Evolutionary conservation across 2,888 invertebrate species (phyloP).

Genomic region (Eristalis tenax): DNA sequence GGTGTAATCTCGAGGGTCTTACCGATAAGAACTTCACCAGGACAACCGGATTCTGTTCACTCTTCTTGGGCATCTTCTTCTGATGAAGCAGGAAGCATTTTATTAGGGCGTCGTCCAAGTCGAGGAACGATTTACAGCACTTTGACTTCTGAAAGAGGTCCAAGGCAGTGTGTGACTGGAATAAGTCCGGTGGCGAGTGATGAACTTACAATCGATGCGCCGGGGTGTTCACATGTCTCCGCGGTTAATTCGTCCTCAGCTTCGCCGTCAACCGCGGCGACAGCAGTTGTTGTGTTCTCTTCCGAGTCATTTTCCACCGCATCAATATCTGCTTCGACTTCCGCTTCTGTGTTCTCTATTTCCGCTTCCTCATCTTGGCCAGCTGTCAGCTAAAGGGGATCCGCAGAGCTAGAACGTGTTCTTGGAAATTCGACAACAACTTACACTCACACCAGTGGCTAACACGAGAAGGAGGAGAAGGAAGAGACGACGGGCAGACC

Average conservation of each 20-base stretch:
- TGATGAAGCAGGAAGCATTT: slow-evolving; percentile 75
- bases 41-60: slow-evolving; percentile 58
- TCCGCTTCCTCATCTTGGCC: not conserved
- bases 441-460: not conserved
- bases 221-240: not conserved
- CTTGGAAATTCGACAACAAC: not conserved
- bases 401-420: not conserved
- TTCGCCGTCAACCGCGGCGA: not conserved
- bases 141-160: slow-evolving; percentile 1
- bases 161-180: not conserved
- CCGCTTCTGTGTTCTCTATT: not conserved
- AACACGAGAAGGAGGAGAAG: not conserved
- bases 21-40: slow-evolving; percentile 74
- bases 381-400: not conserved
- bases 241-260: not conserved
- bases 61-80: slow-evolving; percentile 72
- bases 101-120: slow-evolving; percentile 64
- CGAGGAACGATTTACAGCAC: slow-evolving; percentile 50
- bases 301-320: no score
- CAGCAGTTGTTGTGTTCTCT: not conserved
- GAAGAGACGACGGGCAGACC: not conserved
- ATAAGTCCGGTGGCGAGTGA: not conserved
- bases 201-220: not conserved
- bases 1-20: slow-evolving; percentile 3
- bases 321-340: not conserved